Evolutionary conservation across 2,888 invertebrate species (phyloP).

Genomic region (Mycogona germanica): DNA sequence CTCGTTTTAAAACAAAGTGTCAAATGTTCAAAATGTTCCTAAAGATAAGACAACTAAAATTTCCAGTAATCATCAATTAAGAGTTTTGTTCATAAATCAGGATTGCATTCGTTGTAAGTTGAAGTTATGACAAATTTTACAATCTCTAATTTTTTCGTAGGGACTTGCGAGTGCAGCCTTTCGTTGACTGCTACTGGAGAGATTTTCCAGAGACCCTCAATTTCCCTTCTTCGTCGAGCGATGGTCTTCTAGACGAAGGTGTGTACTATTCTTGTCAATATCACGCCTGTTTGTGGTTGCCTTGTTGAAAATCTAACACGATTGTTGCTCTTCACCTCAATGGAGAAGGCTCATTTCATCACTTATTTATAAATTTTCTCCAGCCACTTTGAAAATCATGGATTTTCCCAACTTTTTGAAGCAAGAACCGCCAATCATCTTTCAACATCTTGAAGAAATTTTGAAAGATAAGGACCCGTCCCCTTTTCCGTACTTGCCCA

Average conservation of each 20-base stretch:
- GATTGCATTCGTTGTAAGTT: conserved; percentile 11
- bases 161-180: conserved; percentile 58
- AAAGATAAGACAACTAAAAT: too few relatives aligned
- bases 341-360: too few relatives aligned
- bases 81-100: too few relatives aligned
- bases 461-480: conserved; percentile 42
- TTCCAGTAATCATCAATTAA: too few relatives aligned
- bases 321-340: too few relatives aligned
- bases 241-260: conserved; percentile 40
- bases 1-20: too few relatives aligned
- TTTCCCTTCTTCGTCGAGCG: too few relatives aligned
- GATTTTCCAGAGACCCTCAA: conserved; percentile 65
- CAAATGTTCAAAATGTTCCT: too few relatives aligned
- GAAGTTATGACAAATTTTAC: too few relatives aligned
- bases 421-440: conserved; percentile 53
- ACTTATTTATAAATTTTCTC: conserved; percentile 14
- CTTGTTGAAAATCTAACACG: conserved; percentile 13
- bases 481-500: conserved; percentile 57
- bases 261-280: conserved; percentile 25
- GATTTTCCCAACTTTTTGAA: conserved; percentile 46
- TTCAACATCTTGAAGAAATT: conserved; percentile 53
- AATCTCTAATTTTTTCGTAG: conserved; percentile 26
- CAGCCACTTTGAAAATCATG: conserved; percentile 29
- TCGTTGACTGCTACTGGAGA: conserved; percentile 66
- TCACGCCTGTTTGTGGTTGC: conserved; percentile 8